Conservation (phyloP, 1,140 invertebrate genomes). For the Phymastichus coffea region DNA sequence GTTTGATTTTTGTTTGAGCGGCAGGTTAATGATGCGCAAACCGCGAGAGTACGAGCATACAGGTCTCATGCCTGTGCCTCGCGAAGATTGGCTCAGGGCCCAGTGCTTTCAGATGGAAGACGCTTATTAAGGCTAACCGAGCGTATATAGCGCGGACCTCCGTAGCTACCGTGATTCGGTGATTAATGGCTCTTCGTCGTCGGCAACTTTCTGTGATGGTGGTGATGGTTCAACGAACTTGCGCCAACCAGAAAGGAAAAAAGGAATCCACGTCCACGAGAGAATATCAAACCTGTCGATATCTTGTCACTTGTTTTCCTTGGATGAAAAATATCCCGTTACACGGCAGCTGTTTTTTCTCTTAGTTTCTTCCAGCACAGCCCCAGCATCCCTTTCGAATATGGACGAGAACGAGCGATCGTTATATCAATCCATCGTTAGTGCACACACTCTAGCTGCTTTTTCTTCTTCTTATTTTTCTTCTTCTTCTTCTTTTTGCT, state of each 20-base stretch:
- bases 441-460: neutral
- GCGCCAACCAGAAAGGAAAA: neutral
- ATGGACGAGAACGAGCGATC: constrained; percentile 14
- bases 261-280: neutral
- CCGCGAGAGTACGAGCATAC: neutral
- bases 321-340: constrained; percentile 19
- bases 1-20: constrained; percentile 3
- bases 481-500: neutral
- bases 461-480: neutral
- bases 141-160: constrained; percentile 30
- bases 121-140: constrained; percentile 38
- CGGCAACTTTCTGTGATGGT: no score
- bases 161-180: constrained; percentile 32
- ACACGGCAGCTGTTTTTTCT: neutral
- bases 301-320: constrained; percentile 22
- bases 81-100: constrained; percentile 33
- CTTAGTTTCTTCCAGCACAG: neutral
- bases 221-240: no score
- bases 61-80: neutral
- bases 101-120: constrained; percentile 35
- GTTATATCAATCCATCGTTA: constrained; percentile 21
- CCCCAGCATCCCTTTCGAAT: neutral
- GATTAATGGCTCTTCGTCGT: constrained; percentile 38
- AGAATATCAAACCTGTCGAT: constrained; percentile 16
- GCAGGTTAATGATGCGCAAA: constrained; percentile 8